Base-by-base conservation (phyloP, 2,113 vertebrate genomes). In the Gobius niger region DNA sequence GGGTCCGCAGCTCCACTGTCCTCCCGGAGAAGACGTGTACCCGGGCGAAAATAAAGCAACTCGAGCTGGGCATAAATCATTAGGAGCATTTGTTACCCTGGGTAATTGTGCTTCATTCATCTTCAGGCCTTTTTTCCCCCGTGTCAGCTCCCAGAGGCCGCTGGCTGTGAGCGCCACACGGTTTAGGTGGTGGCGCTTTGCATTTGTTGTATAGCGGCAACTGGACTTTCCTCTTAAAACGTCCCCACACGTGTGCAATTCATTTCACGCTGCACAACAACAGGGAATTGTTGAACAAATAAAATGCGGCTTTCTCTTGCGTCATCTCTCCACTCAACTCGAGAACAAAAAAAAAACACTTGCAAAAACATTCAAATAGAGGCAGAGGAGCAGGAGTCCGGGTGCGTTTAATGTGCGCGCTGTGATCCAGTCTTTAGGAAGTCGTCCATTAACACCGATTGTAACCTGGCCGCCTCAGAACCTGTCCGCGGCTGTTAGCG, bases 11-110 rank as follows among this genome's bases (percentile, higher is more conserved):
- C 76, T 63, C 82, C 77, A 85, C 89, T 88, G 88, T 90, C 91
- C 84, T 89, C 78, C 80, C 78, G 75, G 80, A 86, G 83, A 83
- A 81, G 52, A 54, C 52, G 80, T 72, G 73, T 83, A 82, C 80
- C 76, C 82, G 59, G 88, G 86, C 82, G 41, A 85, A 90, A 91
- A 90, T 87, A 88, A 87, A 90, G 91, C 89, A 92, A 93, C 90
- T 67, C 7, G 86, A 93, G 89, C 85, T n/a, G 74, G 68, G 83
- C 87, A 92, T 93, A 92, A 93, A 93, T 93, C 92, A 93, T 87
- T 78, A 83, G 85, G 78, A 87, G 87, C 87, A 89, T 90, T 90
- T 91, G 88, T 91, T 91, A 91, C 84, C 84, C 87, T n/a, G 53
- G 77, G 81, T 90, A 89, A 90, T 89, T 91, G 80, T 88, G 82